phyloP scores from a whole-genome alignment of 2,113 vertebrate genomes.

The Cyphomyrus plagiostoma region DNA sequence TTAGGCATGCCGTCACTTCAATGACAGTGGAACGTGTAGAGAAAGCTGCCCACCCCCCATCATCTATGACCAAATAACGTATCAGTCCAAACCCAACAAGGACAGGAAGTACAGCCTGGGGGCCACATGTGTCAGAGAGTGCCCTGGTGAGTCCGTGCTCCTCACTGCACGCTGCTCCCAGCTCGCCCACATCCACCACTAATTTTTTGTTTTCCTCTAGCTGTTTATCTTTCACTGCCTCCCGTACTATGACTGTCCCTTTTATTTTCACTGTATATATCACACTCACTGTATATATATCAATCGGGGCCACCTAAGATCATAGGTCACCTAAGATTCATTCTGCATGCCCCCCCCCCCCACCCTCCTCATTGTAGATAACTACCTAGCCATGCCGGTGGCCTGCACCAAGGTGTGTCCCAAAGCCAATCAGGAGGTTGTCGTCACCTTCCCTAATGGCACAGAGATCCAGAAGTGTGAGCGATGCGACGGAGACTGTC shows the following conservation, averaged over 20 bases:
- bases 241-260: not conserved
- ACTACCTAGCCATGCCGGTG: constrained; percentile 82
- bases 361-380: constrained; percentile 62
- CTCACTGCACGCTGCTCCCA: not conserved
- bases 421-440: constrained; percentile 74
- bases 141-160: constrained; percentile 73
- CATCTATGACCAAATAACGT: constrained; percentile 72
- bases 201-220: not conserved
- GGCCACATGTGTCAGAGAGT: constrained; percentile 81
- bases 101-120: constrained; percentile 85
- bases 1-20: constrained; percentile 86
- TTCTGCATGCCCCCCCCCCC: not conserved
- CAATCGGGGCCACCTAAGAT: too few species aligned
- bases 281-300: not conserved
- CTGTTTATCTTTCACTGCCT: not conserved
- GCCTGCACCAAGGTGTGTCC: constrained; percentile 87
- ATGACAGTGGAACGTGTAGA: constrained; percentile 80
- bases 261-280: not conserved
- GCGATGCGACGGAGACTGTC: constrained; percentile 80
- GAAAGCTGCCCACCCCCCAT: constrained; percentile 72
- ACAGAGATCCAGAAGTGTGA: constrained; percentile 76
- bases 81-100: constrained; percentile 73
- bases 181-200: not conserved
- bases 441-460: constrained; percentile 48
- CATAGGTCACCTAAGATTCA: too few species aligned